Conservation (phyloP, 2,797 vertebrate species). For the Microctenopoma lineatum region DNA sequence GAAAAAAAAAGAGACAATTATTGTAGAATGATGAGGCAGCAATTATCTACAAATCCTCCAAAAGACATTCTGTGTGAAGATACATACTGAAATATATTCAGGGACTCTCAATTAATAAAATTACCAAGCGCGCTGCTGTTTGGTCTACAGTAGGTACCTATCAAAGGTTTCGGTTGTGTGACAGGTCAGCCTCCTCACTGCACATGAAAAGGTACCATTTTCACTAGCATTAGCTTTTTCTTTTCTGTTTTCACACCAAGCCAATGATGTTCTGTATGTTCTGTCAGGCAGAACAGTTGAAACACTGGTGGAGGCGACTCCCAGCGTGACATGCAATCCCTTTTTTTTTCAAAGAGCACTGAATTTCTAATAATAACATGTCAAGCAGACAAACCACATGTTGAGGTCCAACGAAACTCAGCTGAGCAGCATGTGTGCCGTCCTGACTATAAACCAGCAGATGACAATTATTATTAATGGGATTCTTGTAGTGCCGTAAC, state of each 20-base stretch:
- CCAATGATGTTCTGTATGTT: constrained; percentile 4
- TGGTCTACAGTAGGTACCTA: not conserved
- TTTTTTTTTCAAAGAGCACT: not conserved
- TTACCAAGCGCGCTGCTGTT: not conserved
- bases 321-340: not conserved
- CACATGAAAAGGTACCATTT: not conserved
- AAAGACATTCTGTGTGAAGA: not conserved
- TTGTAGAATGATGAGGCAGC: not conserved
- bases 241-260: constrained; percentile 9
- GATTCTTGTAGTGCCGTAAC: constrained; percentile 33
- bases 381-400: constrained; percentile 32
- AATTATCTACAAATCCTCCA: not conserved
- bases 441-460: constrained; percentile 21
- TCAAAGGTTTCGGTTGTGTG: not conserved
- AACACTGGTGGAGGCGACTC: constrained; percentile 11
- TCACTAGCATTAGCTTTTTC: not conserved
- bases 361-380: constrained; percentile 36
- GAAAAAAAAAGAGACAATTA: not conserved
- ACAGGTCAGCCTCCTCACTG: constrained; percentile 3
- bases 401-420: constrained; percentile 15
- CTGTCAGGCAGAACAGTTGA: constrained; percentile 22
- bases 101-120: not conserved
- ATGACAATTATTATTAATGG: constrained; percentile 45
- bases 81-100: too few species aligned
- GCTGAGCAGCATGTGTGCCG: constrained; percentile 6